These are phyloP conservation scores for Ursus arctos DNA, from an alignment of 2,113 vertebrate species.

Conservation along the genomic window DNA sequence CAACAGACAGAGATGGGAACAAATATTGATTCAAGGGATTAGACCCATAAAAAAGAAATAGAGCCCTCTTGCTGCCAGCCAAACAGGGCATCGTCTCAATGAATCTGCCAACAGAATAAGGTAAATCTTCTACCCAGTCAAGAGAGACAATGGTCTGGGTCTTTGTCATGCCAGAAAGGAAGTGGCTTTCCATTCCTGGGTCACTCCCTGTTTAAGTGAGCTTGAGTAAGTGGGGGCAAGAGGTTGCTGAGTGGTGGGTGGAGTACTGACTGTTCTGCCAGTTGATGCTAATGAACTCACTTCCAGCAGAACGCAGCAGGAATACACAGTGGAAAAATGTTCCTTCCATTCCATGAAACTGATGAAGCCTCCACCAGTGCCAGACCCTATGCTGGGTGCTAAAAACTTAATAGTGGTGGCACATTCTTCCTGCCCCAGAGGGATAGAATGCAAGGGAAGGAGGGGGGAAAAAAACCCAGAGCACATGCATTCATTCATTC, in stretches of 20 bases:
- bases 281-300: not conserved
- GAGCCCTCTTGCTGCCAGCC: slow-evolving; percentile 28
- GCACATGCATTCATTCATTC: not conserved
- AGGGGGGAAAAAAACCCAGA: not conserved
- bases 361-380: not conserved
- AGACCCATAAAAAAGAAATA: slow-evolving; percentile 34
- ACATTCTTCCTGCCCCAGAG: not conserved
- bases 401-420: not conserved
- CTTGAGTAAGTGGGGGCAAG: slow-evolving; percentile 7
- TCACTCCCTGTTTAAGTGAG: slow-evolving; percentile 45
- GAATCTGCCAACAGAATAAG: slow-evolving; percentile 62
- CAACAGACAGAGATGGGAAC: not conserved
- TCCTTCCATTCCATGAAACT: not conserved
- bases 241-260: not conserved
- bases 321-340: not conserved
- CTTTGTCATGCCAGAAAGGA: slow-evolving; percentile 57
- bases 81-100: slow-evolving; percentile 11
- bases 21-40: slow-evolving; percentile 72
- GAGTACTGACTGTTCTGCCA: not conserved
- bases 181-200: slow-evolving; percentile 9
- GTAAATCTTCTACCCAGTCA: slow-evolving; percentile 78
- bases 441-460: too few species aligned
- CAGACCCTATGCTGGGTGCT: not conserved
- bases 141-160: slow-evolving; percentile 53
- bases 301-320: not conserved